Conservation (phyloP, 2,888 invertebrate genomes). For the Chrysolina americana region DNA sequence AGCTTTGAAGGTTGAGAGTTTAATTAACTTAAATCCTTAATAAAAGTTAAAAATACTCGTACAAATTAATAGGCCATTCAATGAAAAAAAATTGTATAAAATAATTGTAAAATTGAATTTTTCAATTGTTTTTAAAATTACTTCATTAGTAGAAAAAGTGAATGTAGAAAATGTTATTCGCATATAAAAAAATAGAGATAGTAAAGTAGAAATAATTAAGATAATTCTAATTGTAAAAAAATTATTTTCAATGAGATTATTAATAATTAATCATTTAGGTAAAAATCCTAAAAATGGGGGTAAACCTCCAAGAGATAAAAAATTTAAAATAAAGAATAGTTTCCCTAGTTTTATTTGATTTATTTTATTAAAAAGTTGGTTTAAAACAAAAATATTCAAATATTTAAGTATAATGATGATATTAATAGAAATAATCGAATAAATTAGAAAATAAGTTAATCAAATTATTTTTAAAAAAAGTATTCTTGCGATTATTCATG, state of each 20-base stretch:
- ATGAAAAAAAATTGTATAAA: slow-evolving; percentile 14
- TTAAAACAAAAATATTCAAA: slow-evolving; percentile 71
- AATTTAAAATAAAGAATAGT: slow-evolving; percentile 72
- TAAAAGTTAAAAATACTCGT: slow-evolving; percentile 31
- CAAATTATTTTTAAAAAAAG: slow-evolving; percentile 39
- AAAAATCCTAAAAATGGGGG: slow-evolving; percentile 77
- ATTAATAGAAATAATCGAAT: slow-evolving; percentile 68
- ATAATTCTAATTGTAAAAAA: slow-evolving; percentile 69
- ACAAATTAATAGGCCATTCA: slow-evolving; percentile 26
- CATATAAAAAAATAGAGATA: slow-evolving; percentile 65
- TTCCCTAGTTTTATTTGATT: slow-evolving; percentile 68
- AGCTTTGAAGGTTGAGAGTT: slow-evolving; percentile 79
- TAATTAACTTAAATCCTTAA: slow-evolving; percentile 75
- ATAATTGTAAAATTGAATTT: slow-evolving; percentile 26
- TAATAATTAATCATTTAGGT: slow-evolving; percentile 75
- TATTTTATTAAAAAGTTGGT: slow-evolving; percentile 71
- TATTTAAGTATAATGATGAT: slow-evolving; percentile 70
- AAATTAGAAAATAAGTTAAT: slow-evolving; percentile 68
- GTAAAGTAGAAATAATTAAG: slow-evolving; percentile 63
- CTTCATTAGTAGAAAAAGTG: slow-evolving; percentile 60
- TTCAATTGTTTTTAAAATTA: not conserved
- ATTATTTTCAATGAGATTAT: slow-evolving; percentile 70
- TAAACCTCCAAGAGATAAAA: slow-evolving; percentile 74
- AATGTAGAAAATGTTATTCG: slow-evolving; percentile 72
- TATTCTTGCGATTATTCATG: slow-evolving; percentile 68